Conservation (phyloP, 2,113 vertebrate species). For the Corythornis madagascariensis region DNA sequence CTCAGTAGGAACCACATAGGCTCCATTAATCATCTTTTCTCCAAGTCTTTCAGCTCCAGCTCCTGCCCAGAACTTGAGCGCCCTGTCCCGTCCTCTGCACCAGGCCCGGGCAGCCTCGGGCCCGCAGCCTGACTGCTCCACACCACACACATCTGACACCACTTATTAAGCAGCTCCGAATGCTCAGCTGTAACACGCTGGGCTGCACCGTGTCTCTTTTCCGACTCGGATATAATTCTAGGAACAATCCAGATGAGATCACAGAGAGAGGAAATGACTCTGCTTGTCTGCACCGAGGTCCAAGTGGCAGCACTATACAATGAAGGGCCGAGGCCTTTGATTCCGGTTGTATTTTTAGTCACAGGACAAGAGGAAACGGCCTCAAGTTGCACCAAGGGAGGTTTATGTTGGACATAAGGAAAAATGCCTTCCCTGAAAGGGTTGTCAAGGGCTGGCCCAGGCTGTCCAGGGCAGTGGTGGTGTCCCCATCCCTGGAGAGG, state of each 20-base stretch:
- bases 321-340: background rate
- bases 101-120: background rate
- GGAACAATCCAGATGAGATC: background rate
- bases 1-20: background rate
- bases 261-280: background rate
- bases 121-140: background rate
- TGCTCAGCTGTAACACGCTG: fast-evolving
- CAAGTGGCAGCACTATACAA: fast-evolving
- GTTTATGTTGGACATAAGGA: background rate
- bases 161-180: background rate
- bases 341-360: background rate
- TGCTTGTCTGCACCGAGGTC: background rate
- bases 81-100: background rate
- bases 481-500: background rate
- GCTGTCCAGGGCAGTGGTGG: background rate
- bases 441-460: background rate
- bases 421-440: background rate
- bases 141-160: background rate
- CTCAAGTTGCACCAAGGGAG: background rate
- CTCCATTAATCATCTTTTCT: slow-evolving; percentile 27
- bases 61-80: background rate
- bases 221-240: background rate
- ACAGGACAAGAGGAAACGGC: background rate
- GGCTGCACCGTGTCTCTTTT: background rate
- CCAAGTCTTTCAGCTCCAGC: background rate